phyloP scores from a whole-genome alignment of 2,888 invertebrate genomes.

The Agrotis clavis region DNA sequence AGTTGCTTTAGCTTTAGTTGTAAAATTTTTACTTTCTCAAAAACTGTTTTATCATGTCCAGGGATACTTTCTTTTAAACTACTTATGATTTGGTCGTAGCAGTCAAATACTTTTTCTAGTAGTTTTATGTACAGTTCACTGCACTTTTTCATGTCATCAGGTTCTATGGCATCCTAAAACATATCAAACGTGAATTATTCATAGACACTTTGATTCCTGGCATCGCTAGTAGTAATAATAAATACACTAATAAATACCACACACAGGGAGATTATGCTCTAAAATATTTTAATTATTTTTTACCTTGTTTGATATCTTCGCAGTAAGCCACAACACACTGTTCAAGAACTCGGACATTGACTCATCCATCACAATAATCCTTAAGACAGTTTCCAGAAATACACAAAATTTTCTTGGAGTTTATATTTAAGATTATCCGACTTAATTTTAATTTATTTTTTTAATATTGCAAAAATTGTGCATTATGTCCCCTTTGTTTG shows the following conservation, averaged over 20 bases:
- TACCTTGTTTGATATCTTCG: constrained; percentile 71
- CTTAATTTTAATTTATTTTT: too few relatives aligned
- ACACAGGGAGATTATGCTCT: too few relatives aligned
- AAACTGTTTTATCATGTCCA: constrained; percentile 90
- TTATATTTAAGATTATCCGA: too few relatives aligned
- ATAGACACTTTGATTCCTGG: too few relatives aligned
- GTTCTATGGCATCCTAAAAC: constrained; percentile 67
- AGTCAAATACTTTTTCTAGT: constrained; percentile 92
- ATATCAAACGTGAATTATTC: not conserved
- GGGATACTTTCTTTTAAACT: constrained; percentile 91
- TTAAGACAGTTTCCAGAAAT: constrained; percentile 71
- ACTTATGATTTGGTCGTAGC: constrained; percentile 92
- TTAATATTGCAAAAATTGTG: too few relatives aligned
- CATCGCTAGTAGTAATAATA: too few relatives aligned
- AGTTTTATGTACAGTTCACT: constrained; percentile 91
- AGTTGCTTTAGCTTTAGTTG: constrained; percentile 90
- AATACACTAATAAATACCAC: too few relatives aligned
- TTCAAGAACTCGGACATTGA: constrained; percentile 73
- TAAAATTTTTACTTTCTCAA: constrained; percentile 90
- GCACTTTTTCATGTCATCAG: constrained; percentile 77
- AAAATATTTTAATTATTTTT: not conserved
- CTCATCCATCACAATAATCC: constrained; percentile 74
- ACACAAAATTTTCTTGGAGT: constrained; percentile 58
- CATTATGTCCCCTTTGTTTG: too few relatives aligned
- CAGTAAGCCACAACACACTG: constrained; percentile 70